phyloP scores from a whole-genome alignment of 2,113 vertebrate species.

The Stegastes partitus region DNA sequence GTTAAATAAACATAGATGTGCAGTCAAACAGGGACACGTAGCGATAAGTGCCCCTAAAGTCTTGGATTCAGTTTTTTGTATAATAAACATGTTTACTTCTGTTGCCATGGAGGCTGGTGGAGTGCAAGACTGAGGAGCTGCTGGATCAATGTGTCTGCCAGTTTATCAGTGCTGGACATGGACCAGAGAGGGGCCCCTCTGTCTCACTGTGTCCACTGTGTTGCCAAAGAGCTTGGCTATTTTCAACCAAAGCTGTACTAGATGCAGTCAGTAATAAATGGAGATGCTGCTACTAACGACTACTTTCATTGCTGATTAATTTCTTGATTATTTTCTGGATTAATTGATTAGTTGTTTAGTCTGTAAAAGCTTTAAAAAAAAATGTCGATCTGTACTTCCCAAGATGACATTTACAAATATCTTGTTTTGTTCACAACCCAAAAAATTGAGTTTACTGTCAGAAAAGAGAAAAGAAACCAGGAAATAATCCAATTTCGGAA shows the following conservation, averaged over 20 bases:
- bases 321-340: too few relatives aligned
- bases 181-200: constrained; percentile 47
- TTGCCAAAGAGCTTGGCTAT: constrained; percentile 40
- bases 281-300: neutral
- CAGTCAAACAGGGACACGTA: constrained; percentile 35
- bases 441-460: too few relatives aligned
- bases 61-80: constrained; percentile 31
- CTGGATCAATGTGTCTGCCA: constrained; percentile 51
- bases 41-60: neutral
- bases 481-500: too few relatives aligned
- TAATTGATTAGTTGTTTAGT: too few relatives aligned
- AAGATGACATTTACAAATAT: too few relatives aligned
- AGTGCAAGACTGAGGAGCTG: constrained; percentile 24
- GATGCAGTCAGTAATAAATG: constrained; percentile 24
- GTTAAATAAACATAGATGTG: constrained; percentile 29
- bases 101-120: constrained; percentile 18
- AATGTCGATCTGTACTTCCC: too few relatives aligned
- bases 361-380: too few relatives aligned
- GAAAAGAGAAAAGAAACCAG: too few relatives aligned
- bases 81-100: constrained; percentile 38
- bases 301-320: too few relatives aligned
- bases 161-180: constrained; percentile 65
- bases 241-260: constrained; percentile 5
- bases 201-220: constrained; percentile 16
- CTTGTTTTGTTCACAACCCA: too few relatives aligned